Conservation (phyloP, 2,888 invertebrate genomes). For the Terebella lapidaria region DNA sequence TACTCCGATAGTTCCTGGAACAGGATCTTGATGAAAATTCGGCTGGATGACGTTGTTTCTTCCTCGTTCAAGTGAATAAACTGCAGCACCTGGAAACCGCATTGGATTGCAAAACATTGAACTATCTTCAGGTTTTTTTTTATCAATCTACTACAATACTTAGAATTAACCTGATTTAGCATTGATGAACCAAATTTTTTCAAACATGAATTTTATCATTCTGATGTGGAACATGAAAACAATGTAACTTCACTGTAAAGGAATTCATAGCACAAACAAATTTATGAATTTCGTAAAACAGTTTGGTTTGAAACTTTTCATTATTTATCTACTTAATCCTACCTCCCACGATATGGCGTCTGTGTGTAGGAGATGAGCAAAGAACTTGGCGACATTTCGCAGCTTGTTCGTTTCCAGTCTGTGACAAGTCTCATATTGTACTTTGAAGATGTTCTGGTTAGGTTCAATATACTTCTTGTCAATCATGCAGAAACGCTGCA, state of each 20-base stretch:
- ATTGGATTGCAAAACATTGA: no score
- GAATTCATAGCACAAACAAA: no score
- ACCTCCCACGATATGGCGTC: constrained; percentile 92
- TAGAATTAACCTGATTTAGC: no score
- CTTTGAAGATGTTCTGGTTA: constrained; percentile 90
- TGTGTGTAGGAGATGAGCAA: constrained; percentile 90
- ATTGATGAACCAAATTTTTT: no score
- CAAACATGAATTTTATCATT: no score
- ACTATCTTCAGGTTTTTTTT: no score
- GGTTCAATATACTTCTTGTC: constrained; percentile 87
- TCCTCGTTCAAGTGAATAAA: constrained; percentile 91
- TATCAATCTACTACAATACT: no score
- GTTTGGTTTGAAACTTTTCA: no score
- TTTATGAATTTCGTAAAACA: no score
- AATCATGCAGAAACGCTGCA: constrained; percentile 79
- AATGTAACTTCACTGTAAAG: no score
- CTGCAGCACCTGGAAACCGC: constrained; percentile 65
- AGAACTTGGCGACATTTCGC: constrained; percentile 93
- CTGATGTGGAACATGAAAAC: no score
- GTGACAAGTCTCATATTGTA: constrained; percentile 87
- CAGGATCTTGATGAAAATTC: constrained; percentile 95
- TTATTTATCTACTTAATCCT: no score
- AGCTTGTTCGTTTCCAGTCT: constrained; percentile 91
- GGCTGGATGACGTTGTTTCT: constrained; percentile 93
- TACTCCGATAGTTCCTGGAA: constrained; percentile 92